Base-by-base conservation (phyloP, 2,888 invertebrate species). In the Campoplex nolae region DNA sequence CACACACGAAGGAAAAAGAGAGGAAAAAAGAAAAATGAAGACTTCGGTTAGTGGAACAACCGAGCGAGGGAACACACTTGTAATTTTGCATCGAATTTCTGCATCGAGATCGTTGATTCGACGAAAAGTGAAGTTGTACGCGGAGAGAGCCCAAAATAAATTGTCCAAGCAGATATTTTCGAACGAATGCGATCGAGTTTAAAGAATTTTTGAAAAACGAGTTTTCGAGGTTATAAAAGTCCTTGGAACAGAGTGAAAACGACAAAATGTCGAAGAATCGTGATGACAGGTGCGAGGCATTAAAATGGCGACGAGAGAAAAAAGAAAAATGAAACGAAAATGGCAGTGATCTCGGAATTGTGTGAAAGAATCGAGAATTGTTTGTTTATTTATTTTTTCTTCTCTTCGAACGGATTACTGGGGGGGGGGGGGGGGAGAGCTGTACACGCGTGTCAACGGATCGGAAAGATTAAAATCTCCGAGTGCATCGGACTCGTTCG, bases 381-480 rank as follows among this genome's bases (percentile, higher is more conserved):
- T 54, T 54, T 16, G 0, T 23, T 23, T 23, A 0, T 0, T 23
- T 23, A 23, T 23, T 23, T 54, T 58, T 58, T 58, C 11, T 58
- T 58, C n/a, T 11, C 8, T 56, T 56, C 28, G 18, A 58, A 58
- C 3, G 58, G 3, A 58, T 58, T 28, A 58, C 58, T 28, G 11
- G 58, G 28, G 8, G 28, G 56, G 0, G 23, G 0, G 23, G 11
- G 58, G 28, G 8, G 28, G 56, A 23, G 23, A 23, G 23, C 23
- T 23, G 23, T 23, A 23, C 28, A 28, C 13, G 62, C 16, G 16
- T 54, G 48, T 79, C 71, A 56, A 79, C 71, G 58, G 70, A 71
- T 79, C n/a, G 79, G 79, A 79, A 79, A 79, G 62, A 79, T 79
- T 79, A 71, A 58, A 71, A 35, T 23, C 32, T 38, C 42, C 3